phyloP scores from a whole-genome alignment of 2,113 vertebrate species.

The Sebastes schlegelii region DNA sequence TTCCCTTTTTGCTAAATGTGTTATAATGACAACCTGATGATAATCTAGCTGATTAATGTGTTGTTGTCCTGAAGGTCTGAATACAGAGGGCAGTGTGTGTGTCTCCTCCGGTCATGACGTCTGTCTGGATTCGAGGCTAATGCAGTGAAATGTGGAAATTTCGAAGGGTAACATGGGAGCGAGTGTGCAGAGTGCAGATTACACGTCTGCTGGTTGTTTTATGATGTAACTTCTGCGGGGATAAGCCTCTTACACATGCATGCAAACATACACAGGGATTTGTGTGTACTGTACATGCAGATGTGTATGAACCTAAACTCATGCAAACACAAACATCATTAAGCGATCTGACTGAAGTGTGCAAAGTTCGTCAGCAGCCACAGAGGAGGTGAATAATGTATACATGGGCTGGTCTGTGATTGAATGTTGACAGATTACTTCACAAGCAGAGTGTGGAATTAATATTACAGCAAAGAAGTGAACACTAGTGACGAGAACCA shows the following conservation, averaged over 20 bases:
- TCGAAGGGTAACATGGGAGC: neutral
- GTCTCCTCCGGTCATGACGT: neutral
- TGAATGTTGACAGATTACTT: neutral
- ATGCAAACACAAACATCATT: conserved; percentile 7
- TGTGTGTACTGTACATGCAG: conserved; percentile 3
- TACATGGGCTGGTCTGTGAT: neutral
- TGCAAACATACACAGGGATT: conserved; percentile 17
- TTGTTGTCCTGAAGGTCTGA: neutral
- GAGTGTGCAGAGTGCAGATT: conserved; percentile 30
- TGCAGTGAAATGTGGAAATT: neutral
- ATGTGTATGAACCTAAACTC: neutral
- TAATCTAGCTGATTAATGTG: neutral
- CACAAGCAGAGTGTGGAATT: neutral
- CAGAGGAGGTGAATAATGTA: neutral
- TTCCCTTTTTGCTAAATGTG: neutral
- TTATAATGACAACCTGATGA: neutral
- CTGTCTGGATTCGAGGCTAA: conserved; percentile 5
- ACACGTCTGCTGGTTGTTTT: conserved; percentile 40
- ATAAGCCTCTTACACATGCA: conserved; percentile 64
- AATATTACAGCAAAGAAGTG: too few relatives aligned
- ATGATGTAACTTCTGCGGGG: conserved; percentile 53
- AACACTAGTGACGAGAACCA: too few relatives aligned
- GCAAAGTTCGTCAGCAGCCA: neutral
- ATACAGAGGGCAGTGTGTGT: neutral
- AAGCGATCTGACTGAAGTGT: conserved; percentile 4